Percentiles rank a stretch among this genome's conserved stretches.
phyloP scores from a whole-genome alignment of 2,113 vertebrate genomes.

The Neodontobutis hainanensis region DNA sequence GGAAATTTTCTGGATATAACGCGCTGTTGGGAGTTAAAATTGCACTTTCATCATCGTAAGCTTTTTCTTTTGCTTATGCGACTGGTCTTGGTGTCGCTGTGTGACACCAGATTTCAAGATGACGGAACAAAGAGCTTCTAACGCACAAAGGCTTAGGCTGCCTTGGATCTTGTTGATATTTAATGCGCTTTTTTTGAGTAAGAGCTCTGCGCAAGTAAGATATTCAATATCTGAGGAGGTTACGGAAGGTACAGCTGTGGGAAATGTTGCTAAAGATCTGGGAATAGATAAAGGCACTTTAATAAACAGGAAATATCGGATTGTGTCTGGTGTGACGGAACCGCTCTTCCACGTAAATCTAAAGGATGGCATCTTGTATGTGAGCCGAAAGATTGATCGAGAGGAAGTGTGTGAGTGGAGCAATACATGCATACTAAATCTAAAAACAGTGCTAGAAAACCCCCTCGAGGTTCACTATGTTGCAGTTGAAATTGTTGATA shows the following conservation, averaged over 20 bases:
- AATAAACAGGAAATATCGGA: slow-evolving; percentile 69
- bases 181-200: slow-evolving; percentile 21
- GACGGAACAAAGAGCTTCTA: background rate
- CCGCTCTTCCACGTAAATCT: slow-evolving; percentile 64
- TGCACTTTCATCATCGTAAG: background rate
- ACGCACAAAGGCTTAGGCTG: background rate
- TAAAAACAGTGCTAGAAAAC: slow-evolving; percentile 72
- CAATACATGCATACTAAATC: slow-evolving; percentile 54
- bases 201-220: slow-evolving; percentile 57
- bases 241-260: slow-evolving; percentile 74
- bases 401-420: slow-evolving; percentile 67
- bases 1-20: background rate
- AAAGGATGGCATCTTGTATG: slow-evolving; percentile 66
- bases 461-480: slow-evolving; percentile 75
- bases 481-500: slow-evolving; percentile 66
- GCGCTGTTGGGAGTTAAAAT: background rate
- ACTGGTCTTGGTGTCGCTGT: background rate
- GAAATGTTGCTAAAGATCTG: slow-evolving; percentile 82
- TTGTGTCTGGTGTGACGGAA: slow-evolving; percentile 58
- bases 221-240: slow-evolving; percentile 69
- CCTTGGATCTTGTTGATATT: too few species aligned
- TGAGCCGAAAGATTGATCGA: slow-evolving; percentile 66
- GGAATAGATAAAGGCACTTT: slow-evolving; percentile 77
- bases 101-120: background rate
- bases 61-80: background rate